Base-by-base conservation (phyloP, 2,113 vertebrate species). In the Tamias sibiricus region DNA sequence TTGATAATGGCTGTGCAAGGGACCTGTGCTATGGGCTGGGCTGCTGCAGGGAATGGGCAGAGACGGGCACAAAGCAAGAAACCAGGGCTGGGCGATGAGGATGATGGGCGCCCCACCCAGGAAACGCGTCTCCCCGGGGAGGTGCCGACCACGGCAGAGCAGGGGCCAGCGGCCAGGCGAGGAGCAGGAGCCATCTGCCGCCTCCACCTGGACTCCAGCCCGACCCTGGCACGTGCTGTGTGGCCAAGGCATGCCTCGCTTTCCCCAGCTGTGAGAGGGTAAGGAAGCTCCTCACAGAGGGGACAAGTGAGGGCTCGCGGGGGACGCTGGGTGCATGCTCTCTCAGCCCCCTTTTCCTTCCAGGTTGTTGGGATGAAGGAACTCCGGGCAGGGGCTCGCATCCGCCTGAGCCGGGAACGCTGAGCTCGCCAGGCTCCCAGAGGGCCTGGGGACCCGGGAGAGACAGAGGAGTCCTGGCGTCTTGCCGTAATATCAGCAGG, bases 291-390 rank as follows among this genome's bases (percentile, higher is more conserved):
- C 20, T 17, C 6, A 35, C 0, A 0, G 76, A 0, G 76, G n/a
- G 9, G 1, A 0, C 9, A 2, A 7, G 32, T 0, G 5, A 20
- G 49, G 40, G 44, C 19, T 1, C 0, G 1, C 2, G 20, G 40
- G 62, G n/a, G 13, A 16, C 10, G 30, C 57, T 20, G 32, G 64
- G 47, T 19, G 8, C 42, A 7, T 1, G 1, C 4, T 54, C 69
- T 19, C 59, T n/a, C 12, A 28, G n/a, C 2, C 19, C 28, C 19
- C 28, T 64, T 72, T 52, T 32, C 47, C 47, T 79, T 75, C 62
- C 0, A 13, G 64, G 40, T 4, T 49, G 37, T 44, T 28, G 69
- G 82, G 69, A 79, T 7, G 40, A 28, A 24, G 88, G 44, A 17
- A 57, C 42, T 35, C 54, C 7, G 4, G 32, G n/a, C 14, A 14